Base-by-base conservation (phyloP, 1,140 invertebrate species). In the Drosophila burlai region DNA sequence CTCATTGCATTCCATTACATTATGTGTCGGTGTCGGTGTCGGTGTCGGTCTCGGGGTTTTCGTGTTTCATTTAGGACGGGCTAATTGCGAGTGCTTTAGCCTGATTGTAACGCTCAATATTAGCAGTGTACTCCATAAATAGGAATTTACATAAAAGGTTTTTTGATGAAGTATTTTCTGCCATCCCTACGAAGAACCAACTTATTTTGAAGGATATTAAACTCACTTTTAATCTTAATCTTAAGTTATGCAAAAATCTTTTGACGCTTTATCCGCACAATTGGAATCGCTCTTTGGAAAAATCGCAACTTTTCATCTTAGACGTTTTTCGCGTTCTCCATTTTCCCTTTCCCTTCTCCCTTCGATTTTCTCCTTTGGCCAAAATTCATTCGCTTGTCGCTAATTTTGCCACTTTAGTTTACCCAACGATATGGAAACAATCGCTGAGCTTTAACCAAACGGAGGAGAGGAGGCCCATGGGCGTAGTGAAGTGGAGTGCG, bases 361-460 rank as follows among this genome's bases (percentile, higher is more conserved):
- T 40, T 21, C 31, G 45, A 31, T 47, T 34, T 66, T 66, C 61
- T 40, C 47, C 21, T 52, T n/a, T 29, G 9, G 36, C 21, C 36
- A 31, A 61, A 72, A 73, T 24, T 42, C 69, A 50, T 42, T 43
- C 68, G 69, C 49, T 45, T 64, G 71, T 46, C 46, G 79, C 58
- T 76, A 69, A 81, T 82, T 75, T 83, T 72, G 52, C 58, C 62
- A 72, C 55, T 77, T 45, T 66, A 50, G 76, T 83, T 74, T 64
- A 76, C 45, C 78, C 64, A 87, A 67, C 83, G 83, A 83, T 73
- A 80, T 83, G 80, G 83, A 86, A 86, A 80, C 78, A 81, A 84
- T 85, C 76, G 80, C 49, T 60, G 76, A 68, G 67, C 71, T 80
- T 87, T 73, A 83, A 80, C 76, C 67, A 49, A 68, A 36, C 52